Base-by-base conservation (phyloP, 2,888 invertebrate genomes). In the Chloroclysta siterata region DNA sequence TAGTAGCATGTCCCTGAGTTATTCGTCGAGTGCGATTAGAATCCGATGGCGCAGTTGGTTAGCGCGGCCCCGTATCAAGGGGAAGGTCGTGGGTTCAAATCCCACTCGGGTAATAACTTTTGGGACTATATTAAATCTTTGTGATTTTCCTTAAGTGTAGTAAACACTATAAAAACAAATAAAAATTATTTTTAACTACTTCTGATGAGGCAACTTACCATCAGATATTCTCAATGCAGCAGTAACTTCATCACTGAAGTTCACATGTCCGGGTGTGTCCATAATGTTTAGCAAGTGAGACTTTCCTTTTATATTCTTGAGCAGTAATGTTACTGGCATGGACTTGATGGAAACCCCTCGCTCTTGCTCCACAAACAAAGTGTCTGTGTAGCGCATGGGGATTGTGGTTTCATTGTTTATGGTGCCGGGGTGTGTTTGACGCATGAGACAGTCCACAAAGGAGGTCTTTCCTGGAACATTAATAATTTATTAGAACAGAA, bases 201-300 rank as follows among this genome's bases (percentile, higher is more conserved):
- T n/a, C n/a, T n/a, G n/a, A n/a, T n/a, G n/a, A n/a, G n/a, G n/a
- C 13, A 39, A n/a, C 80, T 80, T 75, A 93, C 95, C 95, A 82
- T 96, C 96, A 53, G 95, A 95, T 72, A 99, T 93, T 66, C 99
- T 95, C 93, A 99, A 97, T 0, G 99, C 98, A 4, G 99, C 99
- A 0, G 99, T 99, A 3, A 98, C 98, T 92, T 99, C 99, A 90
- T 99, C 99, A 36, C 99, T 99, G 86, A 99, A 99, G 86, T 99
- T 99, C 0, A 99, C 99, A 93, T 99, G 99, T 0, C 99, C 97
- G 0, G 97, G 99, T 0, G 99, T 99, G 81, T 99, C 99, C 89
- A 99, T 98, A 60, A 99, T 95, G 81, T 99, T 99, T 80, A 99
- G 93, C 44, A 99, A 93, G 85, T 96, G 99, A n/a, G 99, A 99